These are phyloP conservation scores for Sphaerophoria rueppellii DNA, from an alignment of 2,888 invertebrate species.

Conservation along the genomic window DNA sequence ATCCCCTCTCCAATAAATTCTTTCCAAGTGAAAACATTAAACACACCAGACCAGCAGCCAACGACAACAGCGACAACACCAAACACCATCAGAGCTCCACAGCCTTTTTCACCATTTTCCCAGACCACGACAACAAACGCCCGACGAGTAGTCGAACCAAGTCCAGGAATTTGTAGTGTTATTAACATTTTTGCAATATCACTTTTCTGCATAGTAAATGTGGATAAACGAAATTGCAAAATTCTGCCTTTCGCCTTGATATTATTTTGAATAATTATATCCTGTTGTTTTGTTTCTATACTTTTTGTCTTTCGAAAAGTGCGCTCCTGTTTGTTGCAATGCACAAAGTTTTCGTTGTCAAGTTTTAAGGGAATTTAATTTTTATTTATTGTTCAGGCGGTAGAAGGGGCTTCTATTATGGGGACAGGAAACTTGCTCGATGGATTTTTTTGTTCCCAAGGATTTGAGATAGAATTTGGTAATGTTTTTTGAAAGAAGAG, in stretches of 20 bases:
- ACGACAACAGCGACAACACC: not conserved
- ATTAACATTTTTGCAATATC: conserved; percentile 49
- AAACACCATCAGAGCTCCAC: not conserved
- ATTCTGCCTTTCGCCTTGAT: conserved; percentile 27
- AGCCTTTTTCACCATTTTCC: not conserved
- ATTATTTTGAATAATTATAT: conserved; percentile 20
- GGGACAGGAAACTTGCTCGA: not conserved
- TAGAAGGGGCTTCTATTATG: not conserved
- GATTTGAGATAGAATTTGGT: not conserved
- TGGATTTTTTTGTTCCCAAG: not conserved
- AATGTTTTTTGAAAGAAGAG: not conserved
- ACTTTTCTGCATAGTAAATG: conserved; percentile 10
- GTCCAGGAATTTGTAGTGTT: conserved; percentile 10
- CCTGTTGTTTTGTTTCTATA: not conserved
- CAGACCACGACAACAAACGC: not conserved
- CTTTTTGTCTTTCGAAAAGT: not conserved
- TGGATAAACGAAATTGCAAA: conserved; percentile 28
- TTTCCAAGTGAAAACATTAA: conserved; percentile 21
- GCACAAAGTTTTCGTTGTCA: conserved; percentile 54
- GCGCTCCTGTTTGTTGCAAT: conserved; percentile 20
- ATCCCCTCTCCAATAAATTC: conserved; percentile 62
- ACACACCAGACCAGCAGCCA: not conserved
- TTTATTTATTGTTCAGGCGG: conserved; percentile 55
- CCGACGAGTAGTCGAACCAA: not conserved
- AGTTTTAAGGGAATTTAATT: conserved; percentile 65